These are phyloP conservation scores for Sesia apiformis DNA, from an alignment of 2,888 invertebrate genomes.

Conservation along the genomic window DNA sequence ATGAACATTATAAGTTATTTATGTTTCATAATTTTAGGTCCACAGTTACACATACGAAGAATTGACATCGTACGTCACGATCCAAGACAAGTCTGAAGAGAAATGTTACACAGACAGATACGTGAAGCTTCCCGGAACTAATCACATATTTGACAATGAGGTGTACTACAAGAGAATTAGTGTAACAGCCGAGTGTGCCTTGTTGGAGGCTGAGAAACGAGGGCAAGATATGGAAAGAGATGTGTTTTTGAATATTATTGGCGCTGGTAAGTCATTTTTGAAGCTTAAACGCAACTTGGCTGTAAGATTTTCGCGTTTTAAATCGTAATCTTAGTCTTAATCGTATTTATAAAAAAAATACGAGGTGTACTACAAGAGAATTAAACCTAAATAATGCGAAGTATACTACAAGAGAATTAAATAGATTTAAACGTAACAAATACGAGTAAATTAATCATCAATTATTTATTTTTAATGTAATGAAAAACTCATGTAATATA, in stretches of 20 bases:
- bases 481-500: too few relatives aligned
- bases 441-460: too few relatives aligned
- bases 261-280: slow-evolving; percentile 60
- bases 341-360: too few relatives aligned
- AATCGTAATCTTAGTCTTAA: too few relatives aligned
- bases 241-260: slow-evolving; percentile 79
- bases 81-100: slow-evolving; percentile 29
- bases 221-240: slow-evolving; percentile 58
- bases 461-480: too few relatives aligned
- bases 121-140: slow-evolving; percentile 22
- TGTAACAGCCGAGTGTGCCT: slow-evolving; percentile 74
- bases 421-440: too few relatives aligned
- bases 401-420: too few relatives aligned
- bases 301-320: too few relatives aligned
- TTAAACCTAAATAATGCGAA: too few relatives aligned
- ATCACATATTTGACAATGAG: slow-evolving; percentile 44
- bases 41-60: slow-evolving; percentile 50
- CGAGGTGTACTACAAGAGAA: too few relatives aligned
- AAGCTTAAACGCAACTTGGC: too few relatives aligned
- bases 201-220: slow-evolving; percentile 77
- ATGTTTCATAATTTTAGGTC: slow-evolving; percentile 23
- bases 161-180: slow-evolving; percentile 68
- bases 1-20: too few relatives aligned
- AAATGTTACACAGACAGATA: slow-evolving; percentile 41
- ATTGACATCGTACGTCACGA: slow-evolving; percentile 33